phyloP scores from a whole-genome alignment of 2,113 vertebrate species.

The Varanus komodoensis region DNA sequence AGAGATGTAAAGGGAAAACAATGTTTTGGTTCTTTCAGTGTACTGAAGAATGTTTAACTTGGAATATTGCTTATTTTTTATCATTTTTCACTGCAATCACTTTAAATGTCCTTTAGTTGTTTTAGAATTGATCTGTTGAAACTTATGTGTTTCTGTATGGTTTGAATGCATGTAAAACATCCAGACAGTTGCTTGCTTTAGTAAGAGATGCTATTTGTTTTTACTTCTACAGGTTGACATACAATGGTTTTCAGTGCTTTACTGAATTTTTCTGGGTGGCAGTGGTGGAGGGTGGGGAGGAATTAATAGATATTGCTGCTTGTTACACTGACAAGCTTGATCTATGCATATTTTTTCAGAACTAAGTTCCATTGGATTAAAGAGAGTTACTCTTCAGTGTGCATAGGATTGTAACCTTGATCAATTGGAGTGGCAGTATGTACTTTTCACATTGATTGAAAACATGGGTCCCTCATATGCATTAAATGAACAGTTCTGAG shows the following conservation, averaged over 20 bases:
- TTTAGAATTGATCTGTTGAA: slow-evolving; percentile 3
- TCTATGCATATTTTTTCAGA: background rate
- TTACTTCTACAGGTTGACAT: background rate
- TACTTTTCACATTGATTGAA: slow-evolving; percentile 9
- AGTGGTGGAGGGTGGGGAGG: too few species aligned
- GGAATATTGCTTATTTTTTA: slow-evolving; percentile 49
- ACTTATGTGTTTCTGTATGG: background rate
- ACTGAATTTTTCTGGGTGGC: background rate
- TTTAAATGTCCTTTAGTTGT: background rate
- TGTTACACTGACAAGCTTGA: background rate
- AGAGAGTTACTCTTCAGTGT: background rate
- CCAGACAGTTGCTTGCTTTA: background rate
- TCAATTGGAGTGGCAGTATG: background rate
- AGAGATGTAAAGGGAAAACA: slow-evolving; percentile 66
- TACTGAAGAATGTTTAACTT: slow-evolving; percentile 51
- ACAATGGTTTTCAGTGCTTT: background rate
- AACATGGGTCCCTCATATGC: background rate
- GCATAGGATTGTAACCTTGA: background rate
- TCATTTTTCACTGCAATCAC: slow-evolving; percentile 34
- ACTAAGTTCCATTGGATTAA: background rate
- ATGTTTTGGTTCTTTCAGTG: slow-evolving; percentile 67
- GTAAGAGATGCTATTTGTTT: background rate
- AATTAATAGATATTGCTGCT: background rate
- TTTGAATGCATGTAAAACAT: background rate
- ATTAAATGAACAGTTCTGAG: slow-evolving; percentile 9